These are phyloP conservation scores for Lutjanus campechanus DNA, from an alignment of 2,797 vertebrate genomes.

Conservation along the genomic window DNA sequence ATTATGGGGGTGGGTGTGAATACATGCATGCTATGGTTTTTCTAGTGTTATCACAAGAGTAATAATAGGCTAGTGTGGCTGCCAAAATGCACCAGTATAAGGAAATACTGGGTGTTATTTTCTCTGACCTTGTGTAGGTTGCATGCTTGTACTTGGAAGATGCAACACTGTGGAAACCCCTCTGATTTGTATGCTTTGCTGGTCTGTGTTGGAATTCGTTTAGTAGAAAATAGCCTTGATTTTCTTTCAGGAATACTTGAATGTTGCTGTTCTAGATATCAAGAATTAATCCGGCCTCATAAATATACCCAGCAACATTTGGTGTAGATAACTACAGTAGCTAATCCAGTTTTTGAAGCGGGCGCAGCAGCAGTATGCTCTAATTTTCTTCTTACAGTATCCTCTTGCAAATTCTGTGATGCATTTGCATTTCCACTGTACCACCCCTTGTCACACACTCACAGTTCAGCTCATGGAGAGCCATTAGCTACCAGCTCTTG, in stretches of 20 bases:
- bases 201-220: slow-evolving; percentile 8
- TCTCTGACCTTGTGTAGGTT: slow-evolving; percentile 39
- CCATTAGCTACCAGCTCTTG: slow-evolving; percentile 73
- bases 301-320: slow-evolving; percentile 39
- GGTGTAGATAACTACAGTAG: slow-evolving; percentile 49
- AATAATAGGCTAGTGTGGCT: slow-evolving; percentile 1
- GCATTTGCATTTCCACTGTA: slow-evolving; percentile 76
- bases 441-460: slow-evolving; percentile 61
- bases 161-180: neutral
- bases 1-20: slow-evolving; percentile 20
- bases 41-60: neutral
- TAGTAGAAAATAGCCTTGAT: slow-evolving; percentile 15
- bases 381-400: slow-evolving; percentile 50
- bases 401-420: slow-evolving; percentile 46
- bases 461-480: slow-evolving; percentile 69
- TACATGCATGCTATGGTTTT: neutral
- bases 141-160: neutral
- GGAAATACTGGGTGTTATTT: slow-evolving; percentile 23
- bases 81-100: slow-evolving; percentile 21
- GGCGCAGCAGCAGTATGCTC: slow-evolving; percentile 33
- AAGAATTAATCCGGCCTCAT: slow-evolving; percentile 50
- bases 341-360: slow-evolving; percentile 64
- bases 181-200: slow-evolving; percentile 25
- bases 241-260: slow-evolving; percentile 30
- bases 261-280: slow-evolving; percentile 16